Base-by-base conservation (phyloP, 2,888 invertebrate species). In the Orthonychiurus folsomi region DNA sequence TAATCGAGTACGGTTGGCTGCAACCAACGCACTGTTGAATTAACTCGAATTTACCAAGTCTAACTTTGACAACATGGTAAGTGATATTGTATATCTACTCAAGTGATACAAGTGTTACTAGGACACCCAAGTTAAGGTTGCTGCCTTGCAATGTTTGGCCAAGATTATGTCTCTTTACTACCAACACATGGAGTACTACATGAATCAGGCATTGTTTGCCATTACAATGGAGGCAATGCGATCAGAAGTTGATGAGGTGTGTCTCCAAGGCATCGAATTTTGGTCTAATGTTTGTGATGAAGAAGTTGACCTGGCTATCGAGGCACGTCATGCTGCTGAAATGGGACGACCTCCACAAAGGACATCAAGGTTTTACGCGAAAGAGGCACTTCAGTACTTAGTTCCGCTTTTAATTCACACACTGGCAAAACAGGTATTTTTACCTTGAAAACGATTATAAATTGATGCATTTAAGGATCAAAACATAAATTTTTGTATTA, bases 241-340 rank as follows among this genome's bases (percentile, higher is more conserved):
- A 77, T 92, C 92, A 21, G 93, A 93, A 68, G 85, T 89, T 69
- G 95, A 97, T 79, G 95, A 96, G 73, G 89, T 99, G 60, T 88
- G 94, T 21, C 83, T 97, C 62, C 97, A 97, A 81, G 99, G 99
- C 71, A 97, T 99, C 77, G 99, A 99, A 79, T 99, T 99, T 80
- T 99, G 99, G 99, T 97, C 96, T 2, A 97, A 95, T 74, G 96
- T 99, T 0, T 95, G 97, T 75, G 99, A 99, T 79, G 99, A 97
- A 80, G 99, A 99, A 80, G 93, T 96, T 47, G 96, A 96, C 79
- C 81, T 97, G 69, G 85, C 89, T 1, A 89, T 95, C 76, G 95
- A 96, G 78, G 91, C 90, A 74, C 88, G 88, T 54, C 97, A 97
- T 80, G 96, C 97, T 15, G 83, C 84, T 50, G 97, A 97, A 77